A percentile compares a stretch with the other conserved stretches of the same genome.
phyloP scores from a whole-genome alignment of 2,888 invertebrate genomes.

The Loripinus fragilis region DNA sequence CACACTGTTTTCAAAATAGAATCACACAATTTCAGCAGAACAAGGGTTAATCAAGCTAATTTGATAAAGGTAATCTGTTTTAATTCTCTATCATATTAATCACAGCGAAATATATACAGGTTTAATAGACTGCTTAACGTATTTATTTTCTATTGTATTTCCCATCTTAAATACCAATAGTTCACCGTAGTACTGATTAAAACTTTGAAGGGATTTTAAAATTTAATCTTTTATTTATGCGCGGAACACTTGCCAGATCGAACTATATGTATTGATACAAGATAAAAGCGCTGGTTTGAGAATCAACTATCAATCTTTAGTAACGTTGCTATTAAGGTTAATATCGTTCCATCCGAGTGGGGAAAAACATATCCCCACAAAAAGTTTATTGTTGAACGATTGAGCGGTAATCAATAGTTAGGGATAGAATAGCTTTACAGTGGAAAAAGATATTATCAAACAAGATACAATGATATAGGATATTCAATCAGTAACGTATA shows the following conservation, averaged over 20 bases:
- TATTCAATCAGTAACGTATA: not conserved
- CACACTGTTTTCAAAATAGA: too few species aligned
- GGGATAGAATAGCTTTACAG: not conserved
- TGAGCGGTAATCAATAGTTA: slow-evolving; percentile 1
- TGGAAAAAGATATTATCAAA: slow-evolving; percentile 1
- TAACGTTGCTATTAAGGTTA: slow-evolving; percentile 4
- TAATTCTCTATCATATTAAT: too few species aligned
- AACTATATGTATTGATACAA: not conserved
- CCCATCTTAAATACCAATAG: not conserved
- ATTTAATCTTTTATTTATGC: slow-evolving; percentile 4
- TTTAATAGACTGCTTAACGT: not conserved
- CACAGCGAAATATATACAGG: not conserved
- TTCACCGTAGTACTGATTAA: not conserved
- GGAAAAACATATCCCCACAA: slow-evolving; percentile 3
- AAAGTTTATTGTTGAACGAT: not conserved
- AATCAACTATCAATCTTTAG: slow-evolving; percentile 3
- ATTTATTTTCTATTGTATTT: slow-evolving; percentile 13
- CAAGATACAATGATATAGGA: slow-evolving; percentile 7
- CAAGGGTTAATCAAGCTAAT: too few species aligned
- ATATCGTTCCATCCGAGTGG: slow-evolving; percentile 7
- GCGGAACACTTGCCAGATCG: slow-evolving; percentile 4
- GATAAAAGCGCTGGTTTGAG: not conserved
- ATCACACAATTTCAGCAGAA: too few species aligned
- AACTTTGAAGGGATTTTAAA: slow-evolving; percentile 10
- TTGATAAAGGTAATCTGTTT: too few species aligned